Conservation (phyloP, 2,888 invertebrate genomes). For the Nemapogon koenigi region DNA sequence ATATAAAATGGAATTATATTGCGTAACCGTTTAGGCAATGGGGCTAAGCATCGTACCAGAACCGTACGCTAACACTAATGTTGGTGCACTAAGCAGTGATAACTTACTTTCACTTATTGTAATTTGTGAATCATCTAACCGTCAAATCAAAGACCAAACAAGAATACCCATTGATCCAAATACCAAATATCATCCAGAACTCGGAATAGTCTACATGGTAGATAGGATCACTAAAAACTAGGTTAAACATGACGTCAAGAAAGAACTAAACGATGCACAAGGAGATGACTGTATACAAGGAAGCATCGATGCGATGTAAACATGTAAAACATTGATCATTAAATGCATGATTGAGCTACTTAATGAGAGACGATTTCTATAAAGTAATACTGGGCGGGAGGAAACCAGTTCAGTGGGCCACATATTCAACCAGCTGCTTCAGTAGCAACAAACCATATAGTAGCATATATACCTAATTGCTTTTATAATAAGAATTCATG, state of each 20-base stretch:
- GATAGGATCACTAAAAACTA: no score
- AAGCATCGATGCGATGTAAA: constrained; percentile 1
- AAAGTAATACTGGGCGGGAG: constrained; percentile 38
- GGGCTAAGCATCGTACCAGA: constrained; percentile 13
- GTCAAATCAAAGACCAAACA: no score
- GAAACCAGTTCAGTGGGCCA: constrained; percentile 59
- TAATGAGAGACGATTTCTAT: constrained; percentile 59
- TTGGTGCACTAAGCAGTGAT: no score
- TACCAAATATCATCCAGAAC: no score
- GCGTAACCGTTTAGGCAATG: constrained; percentile 43
- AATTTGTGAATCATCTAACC: no score
- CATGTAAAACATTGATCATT: constrained; percentile 26
- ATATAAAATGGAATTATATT: constrained; percentile 35
- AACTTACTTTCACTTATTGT: constrained; percentile 2
- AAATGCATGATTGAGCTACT: constrained; percentile 50
- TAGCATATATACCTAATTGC: no score
- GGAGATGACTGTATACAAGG: constrained; percentile 5
- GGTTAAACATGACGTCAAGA: no score
- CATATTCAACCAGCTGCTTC: constrained; percentile 53
- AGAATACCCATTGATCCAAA: no score
- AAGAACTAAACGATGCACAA: background rate
- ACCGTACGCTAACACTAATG: constrained; percentile 3
- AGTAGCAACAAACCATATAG: no score
- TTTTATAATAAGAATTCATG: no score
- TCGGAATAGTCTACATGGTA: no score